Percentiles rank a stretch among this genome's conserved stretches.
These are phyloP conservation scores for Clarias pachynema DNA, from an alignment of 2,797 vertebrate genomes.

Conservation along the genomic window DNA sequence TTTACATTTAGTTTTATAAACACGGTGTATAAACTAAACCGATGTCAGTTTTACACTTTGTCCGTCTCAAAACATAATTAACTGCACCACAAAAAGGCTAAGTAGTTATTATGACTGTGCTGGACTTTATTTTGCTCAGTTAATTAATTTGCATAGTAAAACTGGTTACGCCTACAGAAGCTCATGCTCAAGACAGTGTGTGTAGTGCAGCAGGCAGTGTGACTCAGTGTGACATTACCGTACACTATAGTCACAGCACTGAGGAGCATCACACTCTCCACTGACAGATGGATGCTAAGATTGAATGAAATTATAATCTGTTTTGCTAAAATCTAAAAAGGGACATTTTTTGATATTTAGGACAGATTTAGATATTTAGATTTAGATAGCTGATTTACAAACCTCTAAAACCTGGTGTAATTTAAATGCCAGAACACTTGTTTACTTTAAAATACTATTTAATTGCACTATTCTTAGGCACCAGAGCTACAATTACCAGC, in stretches of 20 bases:
- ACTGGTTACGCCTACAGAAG: not conserved
- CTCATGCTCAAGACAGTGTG: not conserved
- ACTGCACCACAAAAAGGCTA: too few species aligned
- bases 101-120: not conserved
- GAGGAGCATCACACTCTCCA: not conserved
- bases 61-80: not conserved
- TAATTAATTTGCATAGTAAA: not conserved
- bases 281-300: not conserved
- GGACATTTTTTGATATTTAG: too few species aligned
- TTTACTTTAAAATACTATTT: not conserved
- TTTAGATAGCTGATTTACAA: not conserved
- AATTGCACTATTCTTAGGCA: not conserved
- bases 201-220: not conserved
- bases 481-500: too few species aligned
- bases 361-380: not conserved
- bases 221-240: not conserved
- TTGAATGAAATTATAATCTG: not conserved
- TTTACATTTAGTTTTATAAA: not conserved
- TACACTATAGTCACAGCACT: not conserved
- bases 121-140: not conserved
- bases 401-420: too few species aligned
- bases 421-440: not conserved
- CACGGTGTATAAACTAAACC: not conserved
- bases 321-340: not conserved
- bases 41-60: not conserved